Evolutionary conservation across 2,888 invertebrate species (phyloP), one percentile per base, ranked within the genome.

Genomic region (Taenaris catops): DNA sequence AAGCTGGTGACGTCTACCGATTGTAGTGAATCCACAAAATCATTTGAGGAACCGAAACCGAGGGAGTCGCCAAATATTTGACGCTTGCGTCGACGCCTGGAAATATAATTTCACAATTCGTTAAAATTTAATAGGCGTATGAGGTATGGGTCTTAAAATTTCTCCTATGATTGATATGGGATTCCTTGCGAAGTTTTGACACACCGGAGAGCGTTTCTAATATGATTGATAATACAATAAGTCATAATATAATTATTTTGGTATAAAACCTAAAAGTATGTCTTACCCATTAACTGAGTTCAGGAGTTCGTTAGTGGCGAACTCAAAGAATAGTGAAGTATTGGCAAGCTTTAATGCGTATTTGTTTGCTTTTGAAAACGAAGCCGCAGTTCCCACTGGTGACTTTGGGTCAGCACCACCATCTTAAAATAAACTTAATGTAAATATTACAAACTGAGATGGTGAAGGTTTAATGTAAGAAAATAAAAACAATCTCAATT

Each of bases 321-420:
- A 91, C 68, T 97, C 96, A 38, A 94, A 91, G 55, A 96, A 90
- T 4, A 96, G 87, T 0, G 96, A 97, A 0, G 94, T 93, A 57
- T 97, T 97, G 4, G 96, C 95, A 11, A 96, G 74, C 40, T 93
- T 89, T 4, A 96, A 70, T 0, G 97, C 95, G 55, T 94, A 93
- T 62, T 91, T 90, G 68, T 94, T 96, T 10, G 96, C 96, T 59
- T 96, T 96, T 36, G 95, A 95, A 75, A 96, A 96, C 0, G 96
- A 95, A 0, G 96, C 96, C 0, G 96, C 96, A 0, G 93, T 95
- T 1, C 96, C 96, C 6, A 92, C 91, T 0, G 96, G 92, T 0
- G 96, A 95, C 56, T 94, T 94, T 0, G 96, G 94, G 63, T 96
- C 96, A 0, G 94, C 93, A 51, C 93, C 94, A 44, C 93, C 93